Evolutionary conservation across 2,797 vertebrate genomes (phyloP), one percentile per base, ranked within the genome.

Genomic region (Syngnathus acus): DNA sequence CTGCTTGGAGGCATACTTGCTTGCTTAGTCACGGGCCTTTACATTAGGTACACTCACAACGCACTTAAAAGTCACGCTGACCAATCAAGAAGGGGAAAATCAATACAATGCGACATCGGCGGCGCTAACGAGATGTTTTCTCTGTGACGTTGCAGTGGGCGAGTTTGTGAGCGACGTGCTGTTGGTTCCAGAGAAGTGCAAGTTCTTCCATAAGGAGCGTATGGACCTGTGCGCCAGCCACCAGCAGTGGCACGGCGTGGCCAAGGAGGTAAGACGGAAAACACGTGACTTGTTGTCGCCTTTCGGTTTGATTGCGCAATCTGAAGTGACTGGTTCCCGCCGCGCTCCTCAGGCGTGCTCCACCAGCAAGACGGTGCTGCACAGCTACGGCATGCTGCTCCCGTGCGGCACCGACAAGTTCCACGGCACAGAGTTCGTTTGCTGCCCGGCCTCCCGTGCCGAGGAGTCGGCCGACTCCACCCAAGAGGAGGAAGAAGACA

Each of bases 141-240:
- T 78, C 85, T 87, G 26, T 32, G 53, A 40, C 51, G 38, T 90
- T 90, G 1, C 87, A 99, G 97, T 97, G 84, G 97, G 95, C 8
- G 94, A 98, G 78, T 99, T 98, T 39, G 95, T 98, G 65, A 98
- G 95, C 0, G 95, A 98, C 6, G 94, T 97, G 17, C 93, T 99
- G 3, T 90, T 98, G 78, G 97, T 98, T 48, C 96, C 96, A 0
- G 96, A 98, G 84, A 95, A 94, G 72, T 99, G 97, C 89, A 92
- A 91, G 65, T 99, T 99, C 89, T 98, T 96, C 89, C 95, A 99
- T 88, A 97, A 96, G 83, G 94, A 98, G 82, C 83, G 76, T 37
- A 93, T 92, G 92, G 96, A 97, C 16, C 89, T 93, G 79, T 98
- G 97, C 14, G 90, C 95, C 70, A 95, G 93, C 78, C 93, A 97